Conservation (phyloP, 1,140 invertebrate genomes). For the Sinella curviseta region DNA sequence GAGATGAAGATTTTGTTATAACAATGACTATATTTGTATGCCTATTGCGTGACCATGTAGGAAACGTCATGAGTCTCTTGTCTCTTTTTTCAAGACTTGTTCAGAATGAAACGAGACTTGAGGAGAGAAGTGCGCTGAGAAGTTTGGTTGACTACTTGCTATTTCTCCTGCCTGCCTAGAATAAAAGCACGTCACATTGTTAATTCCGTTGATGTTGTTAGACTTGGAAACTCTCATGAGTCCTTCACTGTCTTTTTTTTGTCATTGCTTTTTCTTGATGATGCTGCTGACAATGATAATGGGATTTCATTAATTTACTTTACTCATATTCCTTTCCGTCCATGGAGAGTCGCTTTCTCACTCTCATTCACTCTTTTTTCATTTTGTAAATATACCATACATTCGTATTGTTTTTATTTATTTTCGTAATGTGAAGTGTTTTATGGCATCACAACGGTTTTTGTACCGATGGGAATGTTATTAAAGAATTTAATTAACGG, state of each 20-base stretch:
- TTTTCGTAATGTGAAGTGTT: too few species aligned
- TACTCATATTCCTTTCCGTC: not conserved
- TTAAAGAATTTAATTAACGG: not conserved
- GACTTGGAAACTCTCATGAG: not conserved
- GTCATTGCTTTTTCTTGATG: not conserved
- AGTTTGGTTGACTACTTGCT: slow-evolving; percentile 3
- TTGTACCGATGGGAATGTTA: not conserved
- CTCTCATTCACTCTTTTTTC: too few species aligned
- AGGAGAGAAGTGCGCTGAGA: not conserved
- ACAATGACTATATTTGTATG: not conserved
- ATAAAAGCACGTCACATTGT: not conserved
- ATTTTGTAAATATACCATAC: too few species aligned
- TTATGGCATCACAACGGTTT: too few species aligned
- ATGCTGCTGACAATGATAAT: not conserved
- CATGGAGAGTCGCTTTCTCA: too few species aligned
- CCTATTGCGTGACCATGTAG: not conserved
- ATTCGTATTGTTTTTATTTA: too few species aligned
- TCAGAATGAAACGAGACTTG: not conserved
- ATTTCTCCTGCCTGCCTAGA: not conserved
- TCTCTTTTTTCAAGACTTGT: not conserved
- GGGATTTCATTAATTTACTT: slow-evolving; percentile 4
- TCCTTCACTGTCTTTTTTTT: not conserved
- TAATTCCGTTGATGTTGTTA: not conserved
- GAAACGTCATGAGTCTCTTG: not conserved
- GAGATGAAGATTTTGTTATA: not conserved